phyloP scores from a whole-genome alignment of 2,888 invertebrate species.

The Pyrocoelia pectoralis region DNA sequence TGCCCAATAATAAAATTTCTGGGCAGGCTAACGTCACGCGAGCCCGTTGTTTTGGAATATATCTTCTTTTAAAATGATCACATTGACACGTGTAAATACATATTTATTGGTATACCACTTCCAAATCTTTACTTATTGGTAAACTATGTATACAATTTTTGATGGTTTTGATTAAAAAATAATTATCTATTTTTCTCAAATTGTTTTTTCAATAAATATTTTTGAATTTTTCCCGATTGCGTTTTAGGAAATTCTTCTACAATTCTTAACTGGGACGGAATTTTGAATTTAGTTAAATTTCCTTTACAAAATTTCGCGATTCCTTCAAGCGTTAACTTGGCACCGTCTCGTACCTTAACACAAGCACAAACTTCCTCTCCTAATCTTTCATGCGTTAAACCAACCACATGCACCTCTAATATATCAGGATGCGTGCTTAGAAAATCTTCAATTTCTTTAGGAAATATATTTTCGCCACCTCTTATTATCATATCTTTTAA shows the following conservation, averaged over 20 bases:
- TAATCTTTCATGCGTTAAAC: conserved; percentile 75
- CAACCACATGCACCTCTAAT: conserved; percentile 75
- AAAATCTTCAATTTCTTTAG: conserved; percentile 82
- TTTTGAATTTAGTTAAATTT: conserved; percentile 80
- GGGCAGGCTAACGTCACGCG: too few species aligned
- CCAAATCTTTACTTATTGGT: too few species aligned
- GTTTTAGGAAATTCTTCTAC: conserved; percentile 81
- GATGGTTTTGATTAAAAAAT: too few species aligned
- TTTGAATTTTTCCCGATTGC: conserved; percentile 83
- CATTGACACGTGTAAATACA: too few species aligned
- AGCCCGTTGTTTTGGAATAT: too few species aligned
- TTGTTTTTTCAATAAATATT: too few species aligned
- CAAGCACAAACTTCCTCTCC: conserved; percentile 82
- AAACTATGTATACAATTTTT: too few species aligned
- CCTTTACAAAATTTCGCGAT: conserved; percentile 70
- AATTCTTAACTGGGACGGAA: conserved; percentile 76
- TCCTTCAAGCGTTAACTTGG: conserved; percentile 64
- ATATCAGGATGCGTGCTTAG: conserved; percentile 77
- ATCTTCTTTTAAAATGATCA: too few species aligned
- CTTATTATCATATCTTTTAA: conserved; percentile 81
- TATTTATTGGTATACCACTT: too few species aligned
- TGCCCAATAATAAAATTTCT: too few species aligned
- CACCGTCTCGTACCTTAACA: conserved; percentile 65
- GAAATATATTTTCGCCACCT: conserved; percentile 86
- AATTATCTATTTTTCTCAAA: too few species aligned